Evolutionary conservation across 2,113 vertebrate genomes (phyloP).

Genomic region (Onychostoma macrolepis): DNA sequence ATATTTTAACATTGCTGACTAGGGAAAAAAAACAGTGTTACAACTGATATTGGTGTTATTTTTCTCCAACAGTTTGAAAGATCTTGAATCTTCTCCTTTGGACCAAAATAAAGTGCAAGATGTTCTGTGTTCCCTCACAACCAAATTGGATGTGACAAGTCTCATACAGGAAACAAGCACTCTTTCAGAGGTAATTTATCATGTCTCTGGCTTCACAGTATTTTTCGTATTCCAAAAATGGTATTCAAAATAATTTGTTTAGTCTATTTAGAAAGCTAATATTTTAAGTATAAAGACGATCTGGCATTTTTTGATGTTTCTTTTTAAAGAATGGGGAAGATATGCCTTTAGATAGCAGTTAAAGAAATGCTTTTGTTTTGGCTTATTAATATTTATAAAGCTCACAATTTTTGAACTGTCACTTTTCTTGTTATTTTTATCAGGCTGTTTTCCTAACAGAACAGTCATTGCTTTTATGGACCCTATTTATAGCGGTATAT

Average conservation of each 20-base stretch:
- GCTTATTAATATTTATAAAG: not conserved
- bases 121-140: conserved; percentile 72
- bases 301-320: not conserved
- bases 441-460: not conserved
- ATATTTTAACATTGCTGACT: not conserved
- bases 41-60: not conserved
- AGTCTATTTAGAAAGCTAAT: conserved; percentile 1
- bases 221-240: not conserved
- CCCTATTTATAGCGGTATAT: not conserved
- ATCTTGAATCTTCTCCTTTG: conserved; percentile 73
- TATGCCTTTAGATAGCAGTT: conserved; percentile 10
- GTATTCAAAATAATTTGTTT: not conserved
- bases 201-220: not conserved
- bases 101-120: conserved; percentile 82
- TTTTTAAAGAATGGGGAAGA: conserved; percentile 5
- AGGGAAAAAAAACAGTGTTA: not conserved
- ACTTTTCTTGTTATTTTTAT: conserved; percentile 18
- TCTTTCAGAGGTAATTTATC: conserved; percentile 81
- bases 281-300: conserved; percentile 8
- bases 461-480: not conserved
- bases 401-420: not conserved
- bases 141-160: conserved; percentile 70
- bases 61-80: conserved; percentile 78
- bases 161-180: conserved; percentile 80
- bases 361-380: not conserved